These are phyloP conservation scores for Redunca redunca DNA, from an alignment of 2,113 vertebrate species.

Conservation along the genomic window DNA sequence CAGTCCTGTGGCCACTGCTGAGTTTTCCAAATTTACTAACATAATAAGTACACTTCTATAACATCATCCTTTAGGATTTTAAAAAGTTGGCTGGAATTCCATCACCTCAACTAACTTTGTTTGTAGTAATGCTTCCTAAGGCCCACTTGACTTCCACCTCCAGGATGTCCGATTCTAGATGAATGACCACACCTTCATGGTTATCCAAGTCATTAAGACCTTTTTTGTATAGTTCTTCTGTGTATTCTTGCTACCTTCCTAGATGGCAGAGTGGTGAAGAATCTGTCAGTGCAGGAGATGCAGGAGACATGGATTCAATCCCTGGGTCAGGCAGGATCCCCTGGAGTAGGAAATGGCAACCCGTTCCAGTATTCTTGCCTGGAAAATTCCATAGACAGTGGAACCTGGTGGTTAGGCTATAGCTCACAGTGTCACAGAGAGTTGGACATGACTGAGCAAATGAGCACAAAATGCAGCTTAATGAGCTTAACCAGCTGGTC, in stretches of 20 bases:
- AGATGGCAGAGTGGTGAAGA: neutral
- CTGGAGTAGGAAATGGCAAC: neutral
- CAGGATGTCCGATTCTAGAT: neutral
- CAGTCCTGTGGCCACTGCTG: neutral
- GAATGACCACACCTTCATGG: neutral
- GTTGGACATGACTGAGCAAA: neutral
- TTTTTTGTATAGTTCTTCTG: neutral
- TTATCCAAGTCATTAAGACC: neutral
- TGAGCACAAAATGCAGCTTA: neutral
- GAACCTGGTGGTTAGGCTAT: neutral
- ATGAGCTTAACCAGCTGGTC: neutral
- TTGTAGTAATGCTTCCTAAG: neutral
- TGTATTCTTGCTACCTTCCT: neutral
- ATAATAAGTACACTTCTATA: neutral
- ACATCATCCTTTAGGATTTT: neutral
- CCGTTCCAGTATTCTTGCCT: neutral
- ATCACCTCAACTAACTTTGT: neutral
- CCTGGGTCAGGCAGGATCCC: neutral
- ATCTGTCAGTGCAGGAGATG: neutral
- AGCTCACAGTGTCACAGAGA: fast-evolving
- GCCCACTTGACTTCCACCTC: neutral
- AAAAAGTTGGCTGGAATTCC: neutral
- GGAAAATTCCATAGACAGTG: neutral
- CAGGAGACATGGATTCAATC: neutral
- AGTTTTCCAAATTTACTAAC: neutral